These are phyloP conservation scores for Drosophila tsacasi DNA, from an alignment of 1,140 invertebrate genomes.

Conservation along the genomic window DNA sequence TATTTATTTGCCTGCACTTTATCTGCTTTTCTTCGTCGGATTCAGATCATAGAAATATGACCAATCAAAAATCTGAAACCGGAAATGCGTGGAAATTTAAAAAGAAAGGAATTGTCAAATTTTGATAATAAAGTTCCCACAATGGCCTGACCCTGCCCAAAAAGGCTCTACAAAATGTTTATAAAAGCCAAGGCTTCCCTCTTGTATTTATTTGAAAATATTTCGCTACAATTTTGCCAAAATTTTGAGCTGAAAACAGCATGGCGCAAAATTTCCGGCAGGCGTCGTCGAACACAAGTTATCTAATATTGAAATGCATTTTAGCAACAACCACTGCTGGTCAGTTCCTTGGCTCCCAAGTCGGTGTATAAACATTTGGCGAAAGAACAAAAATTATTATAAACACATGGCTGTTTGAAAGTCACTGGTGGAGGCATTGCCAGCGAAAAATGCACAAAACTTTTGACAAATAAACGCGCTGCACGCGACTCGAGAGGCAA, in stretches of 20 bases:
- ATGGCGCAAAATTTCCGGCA: conserved; percentile 44
- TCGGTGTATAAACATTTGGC: conserved; percentile 71
- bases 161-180: conserved; percentile 48
- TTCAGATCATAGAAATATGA: no score
- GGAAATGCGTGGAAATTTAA: conserved; percentile 25
- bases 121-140: conserved; percentile 49
- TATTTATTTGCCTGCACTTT: no score
- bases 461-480: conserved; percentile 81
- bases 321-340: conserved; percentile 53
- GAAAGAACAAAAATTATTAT: conserved; percentile 69
- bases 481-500: conserved; percentile 66
- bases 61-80: no score
- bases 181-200: conserved; percentile 1
- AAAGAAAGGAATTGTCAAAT: background rate
- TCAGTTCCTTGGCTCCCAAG: conserved; percentile 18
- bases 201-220: conserved; percentile 37
- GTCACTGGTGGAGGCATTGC: conserved; percentile 39
- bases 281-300: conserved; percentile 56
- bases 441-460: conserved; percentile 56
- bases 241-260: conserved; percentile 2
- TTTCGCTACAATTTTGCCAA: conserved; percentile 14
- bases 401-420: conserved; percentile 67
- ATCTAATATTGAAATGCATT: conserved; percentile 73
- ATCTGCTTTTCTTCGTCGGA: no score
- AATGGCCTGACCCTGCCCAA: conserved; percentile 64